Evolutionary conservation across 2,797 vertebrate species (phyloP), one percentile per base, ranked within the genome.

Genomic region (Balearica regulorum): DNA sequence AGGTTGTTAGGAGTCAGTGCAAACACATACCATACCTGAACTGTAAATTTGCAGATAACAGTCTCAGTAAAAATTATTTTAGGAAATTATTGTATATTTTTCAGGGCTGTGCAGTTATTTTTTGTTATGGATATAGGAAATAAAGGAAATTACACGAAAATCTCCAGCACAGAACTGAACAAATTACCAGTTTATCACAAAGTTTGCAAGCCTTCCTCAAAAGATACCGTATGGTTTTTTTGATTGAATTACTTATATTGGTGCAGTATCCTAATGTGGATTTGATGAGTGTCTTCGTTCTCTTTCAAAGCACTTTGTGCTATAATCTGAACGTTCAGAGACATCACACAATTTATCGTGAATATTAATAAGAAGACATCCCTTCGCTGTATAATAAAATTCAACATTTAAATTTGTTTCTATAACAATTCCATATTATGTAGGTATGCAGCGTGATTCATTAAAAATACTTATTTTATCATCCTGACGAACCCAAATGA

Each of bases 401-500:
- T 79, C 68, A 96, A 46, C 58, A 58, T 93, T 89, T 62, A 78
- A 66, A 93, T 80, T 58, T 89, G n/a, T 77, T 94, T 88, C 91
- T 78, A 1, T 87, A 95, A 83, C 37, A 87, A 75, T 96, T 55
- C 82, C 46, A 58, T 16, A 5, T 93, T 76, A 62, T 16, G 12
- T 71, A 83, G 35, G 33, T 78, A 62, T 51, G 94, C 60, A 54
- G 73, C 80, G 65, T 77, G 44, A 95, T 87, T 93, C 83, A 88
- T 87, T 83, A 93, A 83, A 94, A 84, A 90, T 93, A 96, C 57
- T 95, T 97, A 64, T 83, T 89, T 94, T 92, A 75, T 85, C 86
- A 75, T 71, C 76, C 75, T 91, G 88, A 93, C 65, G 90, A 87
- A 89, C 43, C 73, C 28, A 93, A 96, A 94, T 39, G n/a, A 96